Percentiles rank a stretch among this genome's conserved stretches.
phyloP scores from a whole-genome alignment of 2,113 vertebrate genomes.

The Siniperca knerii region DNA sequence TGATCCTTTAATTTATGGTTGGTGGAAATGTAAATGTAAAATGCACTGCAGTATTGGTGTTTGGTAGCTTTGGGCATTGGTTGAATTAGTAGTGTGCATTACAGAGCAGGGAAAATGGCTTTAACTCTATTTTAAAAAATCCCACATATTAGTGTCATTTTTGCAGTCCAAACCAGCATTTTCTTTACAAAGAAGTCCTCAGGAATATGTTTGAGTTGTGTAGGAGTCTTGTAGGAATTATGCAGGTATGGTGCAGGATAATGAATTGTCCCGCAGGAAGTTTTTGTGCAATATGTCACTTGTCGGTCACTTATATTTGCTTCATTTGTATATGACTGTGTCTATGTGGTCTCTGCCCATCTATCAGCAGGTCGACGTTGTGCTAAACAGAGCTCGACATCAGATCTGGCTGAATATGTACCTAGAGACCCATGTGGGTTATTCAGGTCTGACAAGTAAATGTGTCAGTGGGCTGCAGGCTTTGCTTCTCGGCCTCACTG shows the following conservation, averaged over 20 bases:
- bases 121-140: not conserved
- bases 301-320: not conserved
- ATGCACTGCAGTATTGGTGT: not conserved
- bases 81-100: not conserved
- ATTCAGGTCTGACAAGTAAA: conserved; percentile 13
- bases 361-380: conserved; percentile 14
- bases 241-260: not conserved
- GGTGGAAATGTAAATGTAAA: not conserved
- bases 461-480: conserved; percentile 31
- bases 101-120: not conserved
- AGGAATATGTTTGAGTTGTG: not conserved
- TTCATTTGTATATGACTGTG: not conserved
- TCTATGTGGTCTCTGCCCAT: not conserved
- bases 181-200: not conserved
- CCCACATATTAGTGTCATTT: too few species aligned
- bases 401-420: conserved; percentile 10
- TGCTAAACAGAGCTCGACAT: conserved; percentile 4
- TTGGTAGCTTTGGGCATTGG: not conserved
- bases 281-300: not conserved
- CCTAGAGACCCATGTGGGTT: conserved; percentile 12
- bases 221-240: not conserved
- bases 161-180: not conserved
- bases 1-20: too few species aligned
- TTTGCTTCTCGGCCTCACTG: not conserved
- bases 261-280: not conserved